A percentile compares a stretch with the other conserved stretches of the same genome.
Conservation (phyloP, 1,140 invertebrate species). For the Piezodorus guildinii region DNA sequence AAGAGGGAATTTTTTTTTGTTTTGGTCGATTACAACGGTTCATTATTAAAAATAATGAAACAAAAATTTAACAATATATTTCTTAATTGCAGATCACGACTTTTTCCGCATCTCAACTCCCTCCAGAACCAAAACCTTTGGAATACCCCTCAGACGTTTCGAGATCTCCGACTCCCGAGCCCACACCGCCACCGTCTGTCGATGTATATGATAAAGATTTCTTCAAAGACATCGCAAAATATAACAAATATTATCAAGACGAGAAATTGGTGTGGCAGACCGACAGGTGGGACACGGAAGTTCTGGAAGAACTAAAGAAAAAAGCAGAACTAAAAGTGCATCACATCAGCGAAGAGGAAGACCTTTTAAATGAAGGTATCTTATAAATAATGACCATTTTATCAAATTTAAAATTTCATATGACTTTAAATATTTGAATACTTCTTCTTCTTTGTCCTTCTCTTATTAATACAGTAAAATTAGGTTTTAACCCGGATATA, state of each 20-base stretch:
- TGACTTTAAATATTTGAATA: too few species aligned
- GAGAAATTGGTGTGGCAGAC: slow-evolving; percentile 10
- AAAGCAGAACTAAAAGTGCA: background rate
- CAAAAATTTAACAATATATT: too few species aligned
- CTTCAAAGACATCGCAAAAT: slow-evolving; percentile 22
- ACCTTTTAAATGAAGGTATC: too few species aligned
- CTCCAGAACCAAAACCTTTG: slow-evolving; percentile 48
- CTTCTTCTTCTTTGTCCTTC: too few species aligned
- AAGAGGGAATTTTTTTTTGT: too few species aligned
- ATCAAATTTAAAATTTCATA: too few species aligned
- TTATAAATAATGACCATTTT: too few species aligned
- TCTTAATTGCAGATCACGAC: slow-evolving; percentile 42
- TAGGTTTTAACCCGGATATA: too few species aligned
- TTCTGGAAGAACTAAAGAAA: slow-evolving; percentile 29
- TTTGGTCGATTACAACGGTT: too few species aligned
- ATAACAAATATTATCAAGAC: slow-evolving; percentile 21
- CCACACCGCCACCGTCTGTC: background rate
- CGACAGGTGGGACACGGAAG: slow-evolving; percentile 29
- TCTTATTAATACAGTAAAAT: too few species aligned
- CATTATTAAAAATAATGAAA: too few species aligned
- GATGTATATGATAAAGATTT: slow-evolving; percentile 15
- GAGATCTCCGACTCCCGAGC: slow-evolving; percentile 20
- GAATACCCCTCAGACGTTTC: slow-evolving; percentile 44
- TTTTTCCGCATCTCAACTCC: slow-evolving; percentile 50
- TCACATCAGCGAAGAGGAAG: background rate